These are phyloP conservation scores for Eupeodes luniger DNA, from an alignment of 2,888 invertebrate genomes.

Conservation along the genomic window DNA sequence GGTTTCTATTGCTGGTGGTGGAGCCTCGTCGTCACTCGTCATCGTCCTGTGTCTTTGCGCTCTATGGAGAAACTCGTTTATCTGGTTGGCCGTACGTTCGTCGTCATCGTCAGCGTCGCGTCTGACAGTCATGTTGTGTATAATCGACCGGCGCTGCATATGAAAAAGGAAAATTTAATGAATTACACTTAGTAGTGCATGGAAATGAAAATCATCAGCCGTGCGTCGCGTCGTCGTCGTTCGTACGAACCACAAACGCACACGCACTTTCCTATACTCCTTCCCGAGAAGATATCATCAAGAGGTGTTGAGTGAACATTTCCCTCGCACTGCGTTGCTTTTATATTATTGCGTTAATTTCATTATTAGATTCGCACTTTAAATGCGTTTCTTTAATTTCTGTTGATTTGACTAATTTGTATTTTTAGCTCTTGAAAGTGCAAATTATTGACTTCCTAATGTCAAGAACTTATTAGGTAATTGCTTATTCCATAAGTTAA, in stretches of 20 bases:
- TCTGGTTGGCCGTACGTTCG: slow-evolving; percentile 22
- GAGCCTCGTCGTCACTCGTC: not conserved
- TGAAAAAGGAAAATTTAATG: slow-evolving; percentile 66
- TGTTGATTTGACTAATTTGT: not conserved
- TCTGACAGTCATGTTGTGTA: slow-evolving; percentile 21
- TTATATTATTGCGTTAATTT: slow-evolving; percentile 57
- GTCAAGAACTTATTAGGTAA: too few species aligned
- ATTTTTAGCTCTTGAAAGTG: too few species aligned
- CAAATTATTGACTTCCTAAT: too few species aligned
- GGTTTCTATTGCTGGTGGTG: not conserved
- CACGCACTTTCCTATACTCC: slow-evolving; percentile 59
- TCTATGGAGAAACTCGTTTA: slow-evolving; percentile 50
- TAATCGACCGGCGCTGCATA: slow-evolving; percentile 10
- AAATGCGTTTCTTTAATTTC: not conserved
- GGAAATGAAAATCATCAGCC: slow-evolving; percentile 65
- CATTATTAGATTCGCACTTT: slow-evolving; percentile 43
- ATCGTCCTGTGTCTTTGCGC: slow-evolving; percentile 4
- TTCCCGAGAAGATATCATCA: not conserved
- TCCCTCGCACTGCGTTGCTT: slow-evolving; percentile 7
- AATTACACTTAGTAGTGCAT: slow-evolving; percentile 58
- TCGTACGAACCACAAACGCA: slow-evolving; percentile 34
- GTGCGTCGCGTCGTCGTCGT: not conserved
- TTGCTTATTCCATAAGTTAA: too few species aligned
- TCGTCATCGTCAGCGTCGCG: slow-evolving; percentile 6
- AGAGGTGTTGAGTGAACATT: slow-evolving; percentile 61